Percentiles rank a stretch among this genome's conserved stretches.
Evolutionary conservation across 37 sponge, comb jelly and placozoan genomes (phyloP).

Genomic region (Chondrilla cf. caribensis): DNA sequence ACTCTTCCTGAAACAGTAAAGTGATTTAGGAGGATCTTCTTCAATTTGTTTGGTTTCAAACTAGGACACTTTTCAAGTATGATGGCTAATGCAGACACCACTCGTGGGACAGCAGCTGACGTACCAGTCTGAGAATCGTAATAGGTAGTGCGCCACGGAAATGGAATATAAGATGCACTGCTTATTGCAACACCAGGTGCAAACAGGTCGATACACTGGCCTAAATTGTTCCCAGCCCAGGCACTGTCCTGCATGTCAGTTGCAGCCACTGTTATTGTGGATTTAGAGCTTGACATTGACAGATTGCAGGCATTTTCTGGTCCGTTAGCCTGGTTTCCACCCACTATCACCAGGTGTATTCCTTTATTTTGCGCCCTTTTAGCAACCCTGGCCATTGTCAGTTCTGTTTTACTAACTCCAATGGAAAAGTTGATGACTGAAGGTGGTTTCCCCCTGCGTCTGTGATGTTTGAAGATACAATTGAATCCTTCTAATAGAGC

Average conservation of each 20-base stretch:
- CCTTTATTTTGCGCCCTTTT: conserved; percentile 6
- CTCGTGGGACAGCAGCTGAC: conserved; percentile 68
- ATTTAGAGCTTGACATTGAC: conserved; percentile 26
- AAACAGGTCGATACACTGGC: conserved; percentile 64
- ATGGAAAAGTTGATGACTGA: conserved; percentile 56
- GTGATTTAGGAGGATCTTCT: neutral
- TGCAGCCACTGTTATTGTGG: conserved; percentile 49
- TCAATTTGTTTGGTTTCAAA: conserved; percentile 31
- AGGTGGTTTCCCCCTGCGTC: neutral
- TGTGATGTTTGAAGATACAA: conserved; percentile 37
- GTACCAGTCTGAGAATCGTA: conserved; percentile 30
- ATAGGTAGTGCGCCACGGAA: neutral
- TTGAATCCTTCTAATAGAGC: conserved; percentile 48
- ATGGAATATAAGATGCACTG: neutral
- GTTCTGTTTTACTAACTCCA: conserved; percentile 29
- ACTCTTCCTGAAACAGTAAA: neutral
- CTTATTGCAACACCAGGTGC: conserved; percentile 55
- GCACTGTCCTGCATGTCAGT: conserved; percentile 18
- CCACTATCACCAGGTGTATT: conserved; percentile 40
- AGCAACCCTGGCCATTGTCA: conserved; percentile 25
- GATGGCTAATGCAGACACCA: conserved; percentile 61
- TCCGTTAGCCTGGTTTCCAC: conserved; percentile 30
- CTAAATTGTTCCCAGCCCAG: conserved; percentile 20
- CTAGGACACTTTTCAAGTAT: conserved; percentile 60
- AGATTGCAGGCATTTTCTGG: conserved; percentile 41